A percentile compares a stretch with the other conserved stretches of the same genome.
These are phyloP conservation scores for Sesamia nonagrioides DNA, from an alignment of 1,140 invertebrate species.

Conservation along the genomic window DNA sequence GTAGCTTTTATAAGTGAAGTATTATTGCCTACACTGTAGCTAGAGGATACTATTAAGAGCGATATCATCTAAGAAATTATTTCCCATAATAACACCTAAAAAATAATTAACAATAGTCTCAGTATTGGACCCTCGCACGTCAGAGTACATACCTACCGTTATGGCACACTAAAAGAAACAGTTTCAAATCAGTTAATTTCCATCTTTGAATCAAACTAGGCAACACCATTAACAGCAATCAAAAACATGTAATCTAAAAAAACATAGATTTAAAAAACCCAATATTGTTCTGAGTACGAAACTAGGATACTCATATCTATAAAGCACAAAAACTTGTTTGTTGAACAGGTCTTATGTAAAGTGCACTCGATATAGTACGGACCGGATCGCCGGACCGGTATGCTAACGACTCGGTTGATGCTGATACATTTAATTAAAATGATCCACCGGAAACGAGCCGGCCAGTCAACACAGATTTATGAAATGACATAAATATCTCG, in stretches of 20 bases:
- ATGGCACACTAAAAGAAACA: constrained; percentile 29
- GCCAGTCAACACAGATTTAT: constrained; percentile 62
- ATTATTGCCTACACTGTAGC: too few species aligned
- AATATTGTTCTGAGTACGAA: constrained; percentile 55
- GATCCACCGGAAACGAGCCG: constrained; percentile 69
- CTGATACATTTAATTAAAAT: constrained; percentile 69
- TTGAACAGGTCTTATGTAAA: constrained; percentile 60
- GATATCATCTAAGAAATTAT: not conserved
- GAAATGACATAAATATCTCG: constrained; percentile 70
- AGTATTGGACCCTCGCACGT: not conserved
- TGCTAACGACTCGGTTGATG: constrained; percentile 65
- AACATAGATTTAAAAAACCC: constrained; percentile 4
- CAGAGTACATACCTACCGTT: constrained; percentile 22
- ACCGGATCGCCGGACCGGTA: constrained; percentile 62
- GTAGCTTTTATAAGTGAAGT: too few species aligned
- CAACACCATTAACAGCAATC: constrained; percentile 41
- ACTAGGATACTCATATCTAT: constrained; percentile 61
- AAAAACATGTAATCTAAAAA: constrained; percentile 22
- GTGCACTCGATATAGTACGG: constrained; percentile 68
- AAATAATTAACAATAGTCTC: not conserved
- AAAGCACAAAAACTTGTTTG: constrained; percentile 60
- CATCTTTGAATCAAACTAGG: constrained; percentile 42
- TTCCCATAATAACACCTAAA: not conserved
- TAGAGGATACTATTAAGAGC: too few species aligned
- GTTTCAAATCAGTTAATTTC: constrained; percentile 20